These are phyloP conservation scores for Cyclina sinensis DNA, from an alignment of 1,140 invertebrate genomes.

Conservation along the genomic window DNA sequence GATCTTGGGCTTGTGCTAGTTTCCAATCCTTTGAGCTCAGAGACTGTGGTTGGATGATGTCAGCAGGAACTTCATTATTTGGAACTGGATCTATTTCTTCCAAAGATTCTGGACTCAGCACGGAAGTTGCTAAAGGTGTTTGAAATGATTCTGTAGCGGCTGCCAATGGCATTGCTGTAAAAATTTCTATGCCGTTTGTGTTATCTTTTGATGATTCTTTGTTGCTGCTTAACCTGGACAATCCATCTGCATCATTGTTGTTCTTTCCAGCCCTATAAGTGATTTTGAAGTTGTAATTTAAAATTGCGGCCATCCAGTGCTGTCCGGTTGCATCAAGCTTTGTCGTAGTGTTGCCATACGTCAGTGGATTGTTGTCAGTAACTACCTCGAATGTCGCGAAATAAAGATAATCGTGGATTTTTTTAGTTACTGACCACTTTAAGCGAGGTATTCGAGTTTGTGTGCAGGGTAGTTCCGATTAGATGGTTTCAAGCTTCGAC, in stretches of 20 bases:
- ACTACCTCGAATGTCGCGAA: no score
- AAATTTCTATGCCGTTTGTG: not conserved
- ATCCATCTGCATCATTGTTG: slow-evolving; percentile 22
- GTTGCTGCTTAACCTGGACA: not conserved
- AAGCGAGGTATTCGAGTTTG: no score
- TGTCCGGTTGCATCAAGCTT: slow-evolving; percentile 53
- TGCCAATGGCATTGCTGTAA: not conserved
- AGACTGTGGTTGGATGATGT: not conserved
- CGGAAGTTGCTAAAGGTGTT: not conserved
- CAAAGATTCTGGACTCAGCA: not conserved
- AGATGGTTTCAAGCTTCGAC: no score
- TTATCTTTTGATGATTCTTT: not conserved
- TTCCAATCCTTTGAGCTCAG: slow-evolving; percentile 51
- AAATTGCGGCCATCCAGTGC: slow-evolving; percentile 47
- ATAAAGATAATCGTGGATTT: no score
- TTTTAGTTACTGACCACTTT: no score
- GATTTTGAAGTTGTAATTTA: slow-evolving; percentile 42
- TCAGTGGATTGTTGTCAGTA: slow-evolving; percentile 53
- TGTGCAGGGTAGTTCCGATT: no score
- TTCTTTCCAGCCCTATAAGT: slow-evolving; percentile 23
- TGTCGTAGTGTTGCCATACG: slow-evolving; percentile 28
- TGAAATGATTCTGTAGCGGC: not conserved
- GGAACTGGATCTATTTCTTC: not conserved
- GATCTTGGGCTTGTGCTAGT: slow-evolving; percentile 7
- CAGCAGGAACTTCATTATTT: slow-evolving; percentile 1